Conservation (phyloP, 2,888 invertebrate species). For the Iselma pallidipennis region DNA sequence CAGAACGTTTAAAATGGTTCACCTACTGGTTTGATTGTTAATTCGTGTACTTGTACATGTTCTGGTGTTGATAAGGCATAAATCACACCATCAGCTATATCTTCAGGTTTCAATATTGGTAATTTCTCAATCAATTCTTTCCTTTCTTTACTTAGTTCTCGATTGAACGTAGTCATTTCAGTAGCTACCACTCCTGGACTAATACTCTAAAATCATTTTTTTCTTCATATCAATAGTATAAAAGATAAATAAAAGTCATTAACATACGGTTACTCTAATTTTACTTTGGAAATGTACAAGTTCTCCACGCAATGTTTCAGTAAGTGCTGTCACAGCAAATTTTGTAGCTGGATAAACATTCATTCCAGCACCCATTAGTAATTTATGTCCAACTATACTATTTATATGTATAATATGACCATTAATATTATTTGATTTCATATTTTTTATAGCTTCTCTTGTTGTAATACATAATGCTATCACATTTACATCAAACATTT, state of each 20-base stretch:
- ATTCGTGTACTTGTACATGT: slow-evolving; percentile 9
- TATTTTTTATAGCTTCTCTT: slow-evolving; percentile 34
- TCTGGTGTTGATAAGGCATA: slow-evolving; percentile 12
- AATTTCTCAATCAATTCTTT: neutral
- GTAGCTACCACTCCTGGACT: slow-evolving; percentile 9
- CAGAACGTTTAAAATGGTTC: neutral
- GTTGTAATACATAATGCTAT: no score
- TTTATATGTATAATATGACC: slow-evolving; percentile 40
- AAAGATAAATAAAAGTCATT: no score
- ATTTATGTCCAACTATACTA: slow-evolving; percentile 36
- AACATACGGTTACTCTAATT: slow-evolving; percentile 47
- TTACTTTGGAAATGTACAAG: slow-evolving; percentile 41
- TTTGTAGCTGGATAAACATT: slow-evolving; percentile 43
- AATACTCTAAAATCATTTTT: slow-evolving; percentile 5
- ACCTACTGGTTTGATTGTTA: slow-evolving; percentile 7
- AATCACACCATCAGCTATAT: slow-evolving; percentile 11
- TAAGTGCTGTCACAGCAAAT: slow-evolving; percentile 48
- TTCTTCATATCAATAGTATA: no score
- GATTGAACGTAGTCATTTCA: slow-evolving; percentile 6
- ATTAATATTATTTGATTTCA: slow-evolving; percentile 30
- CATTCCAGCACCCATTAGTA: slow-evolving; percentile 27
- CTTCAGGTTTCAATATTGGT: slow-evolving; percentile 1
- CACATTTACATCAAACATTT: slow-evolving; percentile 32
- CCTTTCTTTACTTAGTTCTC: neutral
- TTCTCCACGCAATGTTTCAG: slow-evolving; percentile 50